Evolutionary conservation across 1,140 invertebrate genomes (phyloP), one percentile per base, ranked within the genome.

Genomic region (Aphaenogaster floridana): DNA sequence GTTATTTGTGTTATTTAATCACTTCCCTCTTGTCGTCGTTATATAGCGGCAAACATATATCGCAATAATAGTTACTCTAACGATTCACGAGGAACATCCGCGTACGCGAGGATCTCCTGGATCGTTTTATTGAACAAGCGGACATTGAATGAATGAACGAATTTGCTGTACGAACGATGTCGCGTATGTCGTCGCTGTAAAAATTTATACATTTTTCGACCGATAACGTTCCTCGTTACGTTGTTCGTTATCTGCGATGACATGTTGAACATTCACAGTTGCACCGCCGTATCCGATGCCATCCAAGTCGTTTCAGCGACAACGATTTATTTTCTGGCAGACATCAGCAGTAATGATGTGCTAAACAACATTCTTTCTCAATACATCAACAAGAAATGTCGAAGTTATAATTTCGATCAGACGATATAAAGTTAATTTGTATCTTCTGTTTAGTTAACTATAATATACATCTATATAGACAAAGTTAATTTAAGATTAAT

Each of bases 121-220:
- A 83, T 48, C 54, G 17, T 48, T 83, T 36, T 54, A 74, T 74
- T 83, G 52, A 83, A 68, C 66, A 72, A 42, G 39, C 36, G 52
- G 54, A 36, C 80, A 50, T 59, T 69, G 78, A 61, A 76, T 76
- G 80, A 74, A 76, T 39, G 69, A 59, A 74, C 69, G 42, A 76
- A 50, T 39, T 7, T 13, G 21, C 36, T n/a, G 52, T 59, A 34
- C 11, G 21, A 83, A 72, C 7, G 28, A 57, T 4, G 4, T 39
- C 42, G n/a, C 8, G 28, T 39, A 39, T 15, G 17, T 15, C 7
- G 15, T 50, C 28, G 42, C 9, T 28, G 54, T 61, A 48, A 74
- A 83, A 61, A 13, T 84, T 36, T 48, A 76, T 39, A 8, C 34
- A 50, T 84, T 76, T 83, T 84, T 74, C 80, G 80, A n/a, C n/a